Evolutionary conservation across 2,797 vertebrate genomes (phyloP), one percentile per base, ranked within the genome.

Genomic region (Dallia pectoralis): DNA sequence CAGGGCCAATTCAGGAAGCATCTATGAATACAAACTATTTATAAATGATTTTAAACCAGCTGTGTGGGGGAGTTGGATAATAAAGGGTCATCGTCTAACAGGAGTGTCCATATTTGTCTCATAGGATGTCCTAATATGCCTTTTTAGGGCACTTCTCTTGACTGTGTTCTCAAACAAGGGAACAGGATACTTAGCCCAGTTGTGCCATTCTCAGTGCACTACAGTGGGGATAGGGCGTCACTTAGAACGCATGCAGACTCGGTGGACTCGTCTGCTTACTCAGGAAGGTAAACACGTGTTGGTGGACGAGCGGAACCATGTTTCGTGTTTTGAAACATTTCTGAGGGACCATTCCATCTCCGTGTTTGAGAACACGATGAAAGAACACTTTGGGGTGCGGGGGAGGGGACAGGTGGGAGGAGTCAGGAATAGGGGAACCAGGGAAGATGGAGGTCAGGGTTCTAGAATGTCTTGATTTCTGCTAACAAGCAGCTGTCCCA

Each of bases 21-120:
- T 91, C 91, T 93, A 90, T 89, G 89, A 88, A 91, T 90, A 89
- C 87, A 85, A 83, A 87, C 86, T 89, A 89, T 92, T 91, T 91
- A 90, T 87, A 90, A 88, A 81, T 74, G 82, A 80, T 81, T 87
- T 44, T 44, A 44, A 44, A 44, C 79, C 70, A 76, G 83, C 82
- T 84, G 53, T 25, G 53, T 59, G 79, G 70, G 77, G 66, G 74
- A 77, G 69, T n/a, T 27, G 75, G 81, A 89, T 85, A 84, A 89
- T 88, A 84, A 87, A 77, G 81, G 80, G 86, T 81, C 85, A 75
- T 77, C 81, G 76, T 86, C 79, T 84, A 76, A 84, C 70, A 76
- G 81, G 84, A 79, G 77, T 36, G 18, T 44, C 6, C 15, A 22
- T 48, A 12, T 18, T 22, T 40, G n/a, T 47, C 11, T 14, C 4